Base-by-base conservation (phyloP, 2,113 vertebrate genomes). In the Ptychochromis oligacanthus region DNA sequence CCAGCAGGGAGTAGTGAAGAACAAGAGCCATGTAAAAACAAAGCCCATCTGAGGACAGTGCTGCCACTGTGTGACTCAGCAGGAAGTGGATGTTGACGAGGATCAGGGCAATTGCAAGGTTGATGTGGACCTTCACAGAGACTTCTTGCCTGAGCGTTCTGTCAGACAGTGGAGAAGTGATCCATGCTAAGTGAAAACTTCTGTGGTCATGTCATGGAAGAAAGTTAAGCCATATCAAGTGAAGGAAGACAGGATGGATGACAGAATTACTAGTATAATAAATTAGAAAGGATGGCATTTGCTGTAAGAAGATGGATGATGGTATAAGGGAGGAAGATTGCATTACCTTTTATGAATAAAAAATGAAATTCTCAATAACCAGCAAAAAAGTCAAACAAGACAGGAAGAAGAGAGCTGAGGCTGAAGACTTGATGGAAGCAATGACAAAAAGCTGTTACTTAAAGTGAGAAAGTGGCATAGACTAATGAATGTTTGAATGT, bases 1-100 rank as follows among this genome's bases (percentile, higher is more conserved):
- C 90, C 38, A 95, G 40, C 36, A 95, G 75, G 8, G 93, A 89
- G 89, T 93, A 96, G 91, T 95, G 94, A 88, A 93, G 22, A 79
- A 10, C 8, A 64, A 90, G 7, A 18, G 87, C 93, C 18, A 91
- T 22, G 80, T 90, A 90, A 0, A 85, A 1, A 77, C 93, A 94
- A 8, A 87, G 24, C 10, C 75, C 46, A 2, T 6, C 0, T 57
- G 77, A 52, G 38, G 60, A 40, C 82, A 0, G 1, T 7, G 59
- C 38, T 57, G 79, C 65, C 22, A 65, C 82, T 4, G 12, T 1
- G 43, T 87, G 34, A 55, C 49, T 90, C 7, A 77, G 24, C 34
- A 95, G 81, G 78, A 94, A 89, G 77, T 92, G 91, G 1, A 86
- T 0, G 70, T 95, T 94, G 72, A 95, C 91, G 13, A 94, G 65